Percentiles rank a stretch among this genome's conserved stretches.
These are phyloP conservation scores for Coilia nasus DNA, from an alignment of 2,797 vertebrate species.

Conservation along the genomic window DNA sequence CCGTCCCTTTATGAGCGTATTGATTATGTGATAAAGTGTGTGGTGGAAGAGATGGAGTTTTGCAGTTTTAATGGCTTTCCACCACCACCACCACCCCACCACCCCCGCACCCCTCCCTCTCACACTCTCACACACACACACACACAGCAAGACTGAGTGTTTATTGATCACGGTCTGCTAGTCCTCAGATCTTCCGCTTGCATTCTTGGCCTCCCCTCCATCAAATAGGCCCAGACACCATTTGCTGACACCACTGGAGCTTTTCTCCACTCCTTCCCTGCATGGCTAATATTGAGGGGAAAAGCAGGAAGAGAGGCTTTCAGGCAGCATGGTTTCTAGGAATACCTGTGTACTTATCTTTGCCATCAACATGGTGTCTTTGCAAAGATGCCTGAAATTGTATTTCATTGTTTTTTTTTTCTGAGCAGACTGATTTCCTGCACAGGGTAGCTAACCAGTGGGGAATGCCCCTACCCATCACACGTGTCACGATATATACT, in stretches of 20 bases:
- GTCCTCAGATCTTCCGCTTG: conserved; percentile 55
- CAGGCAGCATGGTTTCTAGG: conserved; percentile 44
- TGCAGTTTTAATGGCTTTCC: conserved; percentile 47
- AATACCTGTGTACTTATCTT: not conserved
- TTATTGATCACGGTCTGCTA: conserved; percentile 62
- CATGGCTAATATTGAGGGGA: not conserved
- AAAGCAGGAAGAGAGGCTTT: not conserved
- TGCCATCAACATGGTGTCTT: conserved; percentile 1
- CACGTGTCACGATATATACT: not conserved
- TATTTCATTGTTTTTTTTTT: conserved; percentile 2
- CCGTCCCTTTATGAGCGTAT: conserved; percentile 54
- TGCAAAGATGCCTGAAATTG: conserved; percentile 12
- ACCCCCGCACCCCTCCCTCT: conserved; percentile 16
- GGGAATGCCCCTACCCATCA: not conserved
- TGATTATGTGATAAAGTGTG: conserved; percentile 65
- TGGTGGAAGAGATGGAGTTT: conserved; percentile 48
- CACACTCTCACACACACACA: conserved; percentile 17
- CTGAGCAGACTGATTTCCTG: conserved; percentile 21
- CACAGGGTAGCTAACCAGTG: not conserved
- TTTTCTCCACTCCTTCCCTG: not conserved
- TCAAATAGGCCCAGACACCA: conserved; percentile 26
- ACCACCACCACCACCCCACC: conserved; percentile 32
- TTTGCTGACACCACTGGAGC: conserved; percentile 21
- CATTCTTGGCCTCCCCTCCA: conserved; percentile 34
- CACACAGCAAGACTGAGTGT: conserved; percentile 55